Percentiles rank a stretch among this genome's conserved stretches.
Conservation (phyloP, 2,113 vertebrate species). For the Notothenia rossii region DNA sequence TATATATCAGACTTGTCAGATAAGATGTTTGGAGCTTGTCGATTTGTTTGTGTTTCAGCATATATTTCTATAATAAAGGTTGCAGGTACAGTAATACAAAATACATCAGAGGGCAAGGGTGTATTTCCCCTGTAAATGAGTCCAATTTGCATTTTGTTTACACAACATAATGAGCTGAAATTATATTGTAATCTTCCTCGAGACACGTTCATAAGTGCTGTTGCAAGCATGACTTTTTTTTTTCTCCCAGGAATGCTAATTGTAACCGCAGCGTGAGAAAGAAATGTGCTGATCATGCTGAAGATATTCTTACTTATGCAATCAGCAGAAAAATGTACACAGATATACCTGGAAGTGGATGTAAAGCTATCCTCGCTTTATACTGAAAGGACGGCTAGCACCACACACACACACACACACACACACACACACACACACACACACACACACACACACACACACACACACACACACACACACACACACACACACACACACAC, state of each 20-base stretch:
- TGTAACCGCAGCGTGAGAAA: constrained; percentile 33
- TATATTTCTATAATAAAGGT: background rate
- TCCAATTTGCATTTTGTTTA: constrained; percentile 23
- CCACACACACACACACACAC: constrained; percentile 15
- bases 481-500: constrained; percentile 3
- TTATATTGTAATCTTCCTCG: constrained; percentile 49
- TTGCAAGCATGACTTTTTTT: constrained; percentile 25
- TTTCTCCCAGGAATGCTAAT: constrained; percentile 46
- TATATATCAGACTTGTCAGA: constrained; percentile 1
- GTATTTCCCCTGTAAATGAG: constrained; percentile 45
- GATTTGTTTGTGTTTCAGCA: constrained; percentile 25
- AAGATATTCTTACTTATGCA: constrained; percentile 36
- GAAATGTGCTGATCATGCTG: constrained; percentile 3
- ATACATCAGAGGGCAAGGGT: background rate
- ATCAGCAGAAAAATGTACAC: constrained; percentile 50
- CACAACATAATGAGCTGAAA: constrained; percentile 59
- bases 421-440: background rate
- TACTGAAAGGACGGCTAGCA: background rate
- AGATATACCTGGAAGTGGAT: constrained; percentile 38
- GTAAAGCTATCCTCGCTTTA: constrained; percentile 30
- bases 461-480: no score
- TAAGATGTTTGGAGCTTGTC: background rate
- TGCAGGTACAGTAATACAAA: constrained; percentile 1
- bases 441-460: no score
- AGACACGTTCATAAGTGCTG: constrained; percentile 43